A percentile compares a stretch with the other conserved stretches of the same genome.
These are phyloP conservation scores for Colletes collaris DNA, from an alignment of 2,888 invertebrate genomes.

Conservation along the genomic window DNA sequence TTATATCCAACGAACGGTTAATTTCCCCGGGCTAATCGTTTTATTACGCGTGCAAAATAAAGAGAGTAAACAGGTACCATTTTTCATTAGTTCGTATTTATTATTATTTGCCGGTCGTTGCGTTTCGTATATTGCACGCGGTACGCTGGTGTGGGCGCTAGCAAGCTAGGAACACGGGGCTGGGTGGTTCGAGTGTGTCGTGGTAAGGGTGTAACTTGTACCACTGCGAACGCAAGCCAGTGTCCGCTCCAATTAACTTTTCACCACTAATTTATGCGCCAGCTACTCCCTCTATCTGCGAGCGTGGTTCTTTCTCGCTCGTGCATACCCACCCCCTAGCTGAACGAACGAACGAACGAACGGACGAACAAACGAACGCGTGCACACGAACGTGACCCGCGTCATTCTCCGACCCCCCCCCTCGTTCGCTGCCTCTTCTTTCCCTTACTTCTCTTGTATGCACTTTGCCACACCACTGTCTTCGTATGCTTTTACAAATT, in stretches of 20 bases:
- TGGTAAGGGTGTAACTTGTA: constrained; percentile 77
- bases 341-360: constrained; percentile 40
- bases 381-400: constrained; percentile 39
- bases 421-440: background rate
- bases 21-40: no score
- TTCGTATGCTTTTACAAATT: constrained; percentile 57
- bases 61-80: no score
- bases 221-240: constrained; percentile 78
- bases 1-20: no score
- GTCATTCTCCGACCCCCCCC: constrained; percentile 11
- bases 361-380: constrained; percentile 40
- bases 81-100: background rate
- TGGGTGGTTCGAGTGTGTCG: constrained; percentile 42
- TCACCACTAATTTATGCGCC: constrained; percentile 82
- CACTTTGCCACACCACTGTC: background rate
- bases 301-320: constrained; percentile 47
- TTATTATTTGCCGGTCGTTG: background rate
- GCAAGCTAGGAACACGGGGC: background rate
- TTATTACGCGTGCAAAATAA: no score
- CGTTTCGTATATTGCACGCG: constrained; percentile 2
- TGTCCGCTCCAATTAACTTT: constrained; percentile 83
- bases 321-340: constrained; percentile 20
- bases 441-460: no score
- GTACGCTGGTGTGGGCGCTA: background rate
- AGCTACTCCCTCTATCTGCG: constrained; percentile 58